Evolutionary conservation across 2,797 vertebrate species (phyloP).

Genomic region (Synaphobranchus kaupii): DNA sequence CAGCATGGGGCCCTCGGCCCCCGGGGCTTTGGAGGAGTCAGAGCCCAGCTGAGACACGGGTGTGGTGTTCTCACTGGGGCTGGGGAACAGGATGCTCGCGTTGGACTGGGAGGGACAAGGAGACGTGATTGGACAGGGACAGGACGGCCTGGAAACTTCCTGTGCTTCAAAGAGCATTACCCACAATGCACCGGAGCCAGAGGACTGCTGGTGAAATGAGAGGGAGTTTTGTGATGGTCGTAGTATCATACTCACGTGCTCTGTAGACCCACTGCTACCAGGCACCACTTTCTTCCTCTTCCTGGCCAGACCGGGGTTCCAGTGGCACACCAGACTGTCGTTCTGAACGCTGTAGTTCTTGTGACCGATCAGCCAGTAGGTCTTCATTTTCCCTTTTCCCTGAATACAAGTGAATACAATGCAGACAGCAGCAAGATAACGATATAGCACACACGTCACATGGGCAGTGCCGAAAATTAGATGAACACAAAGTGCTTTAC

Average conservation of each 20-base stretch:
- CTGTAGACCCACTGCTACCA: slow-evolving; percentile 37
- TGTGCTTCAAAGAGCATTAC: too few species aligned
- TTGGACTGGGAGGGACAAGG: neutral
- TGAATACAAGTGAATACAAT: slow-evolving; percentile 43
- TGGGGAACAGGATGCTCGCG: slow-evolving; percentile 38
- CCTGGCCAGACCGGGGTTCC: slow-evolving; percentile 68
- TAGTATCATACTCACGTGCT: slow-evolving; percentile 49
- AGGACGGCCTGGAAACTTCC: neutral
- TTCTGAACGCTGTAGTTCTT: slow-evolving; percentile 89
- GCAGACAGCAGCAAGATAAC: neutral
- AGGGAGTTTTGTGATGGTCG: neutral
- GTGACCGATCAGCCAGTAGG: slow-evolving; percentile 85
- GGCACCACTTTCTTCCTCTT: slow-evolving; percentile 50
- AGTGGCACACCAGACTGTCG: slow-evolving; percentile 90
- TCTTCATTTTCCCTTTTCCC: slow-evolving; percentile 90
- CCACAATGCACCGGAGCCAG: neutral
- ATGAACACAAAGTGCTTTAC: neutral
- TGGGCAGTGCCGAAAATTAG: neutral
- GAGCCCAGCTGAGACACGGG: slow-evolving; percentile 43
- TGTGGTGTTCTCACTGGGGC: slow-evolving; percentile 55
- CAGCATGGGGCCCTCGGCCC: slow-evolving; percentile 45
- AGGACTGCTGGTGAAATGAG: neutral
- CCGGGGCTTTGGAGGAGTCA: slow-evolving; percentile 1
- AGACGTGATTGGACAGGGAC: neutral
- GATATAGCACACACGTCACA: neutral